Evolutionary conservation across 2,888 invertebrate species (phyloP), one percentile per base, ranked within the genome.

Genomic region (Ectemnius continuus): DNA sequence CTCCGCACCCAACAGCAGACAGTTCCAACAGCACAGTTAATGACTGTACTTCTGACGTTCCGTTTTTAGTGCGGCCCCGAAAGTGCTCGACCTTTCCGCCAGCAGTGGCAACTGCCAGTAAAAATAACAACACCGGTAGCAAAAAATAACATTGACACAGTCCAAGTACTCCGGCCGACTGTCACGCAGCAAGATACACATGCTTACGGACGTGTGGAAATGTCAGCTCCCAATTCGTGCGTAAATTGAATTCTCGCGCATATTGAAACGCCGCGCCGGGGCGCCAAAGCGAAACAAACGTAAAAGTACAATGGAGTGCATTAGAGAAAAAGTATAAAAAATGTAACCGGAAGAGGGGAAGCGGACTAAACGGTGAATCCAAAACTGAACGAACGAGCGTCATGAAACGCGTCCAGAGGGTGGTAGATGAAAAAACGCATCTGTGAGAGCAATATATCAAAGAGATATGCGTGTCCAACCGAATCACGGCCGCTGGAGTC

Each of bases 391-490:
- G 13, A 45, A 64, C 56, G 68, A 57, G 58, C 60, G 70, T 65
- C 65, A 70, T 61, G 59, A 61, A 67, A 46, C 60, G 61, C 48
- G 62, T 28, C 56, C 60, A 48, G 64, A 45, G 18, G 45, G 28
- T 11, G 69, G 47, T 28, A 14, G 14, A 59, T 48, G 48, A 72
- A 80, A 83, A 76, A 75, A 74, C 74, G 77, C 76, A 78, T 77
- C 80, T 76, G 74, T 67, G 74, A 59, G 64, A 48, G 81, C 82
- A 78, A 83, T 87, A 84, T 83, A 85, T 87, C 87, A 86, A 81
- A 82, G 81, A 85, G 85, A 87, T 87, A 85, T 78, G 82, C 85
- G 80, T 79, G 84, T 83, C 83, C 83, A 72, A 82, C 63, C 79
- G 80, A 86, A 84, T 82, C 87, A 81, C 80, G 83, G 73, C 47